Evolutionary conservation across 2,888 invertebrate genomes (phyloP).

Genomic region (Caradrina kadenii): DNA sequence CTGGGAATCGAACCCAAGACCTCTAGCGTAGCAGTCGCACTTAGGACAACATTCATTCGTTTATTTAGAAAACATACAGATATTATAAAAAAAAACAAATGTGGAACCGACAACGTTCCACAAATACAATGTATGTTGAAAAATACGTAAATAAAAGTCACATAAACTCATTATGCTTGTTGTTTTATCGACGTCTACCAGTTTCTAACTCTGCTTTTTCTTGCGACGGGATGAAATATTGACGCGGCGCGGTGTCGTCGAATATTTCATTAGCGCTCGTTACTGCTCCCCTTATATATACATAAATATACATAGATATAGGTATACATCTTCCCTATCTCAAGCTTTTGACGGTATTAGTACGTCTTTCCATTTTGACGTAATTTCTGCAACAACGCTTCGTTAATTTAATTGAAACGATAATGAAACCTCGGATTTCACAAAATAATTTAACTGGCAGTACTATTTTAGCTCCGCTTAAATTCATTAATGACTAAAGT

Average conservation of each 20-base stretch:
- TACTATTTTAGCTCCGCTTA: conserved; percentile 28
- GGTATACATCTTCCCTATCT: conserved; percentile 10
- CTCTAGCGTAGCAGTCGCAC: no score
- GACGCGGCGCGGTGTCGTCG: conserved; percentile 70
- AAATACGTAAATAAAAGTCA: not conserved
- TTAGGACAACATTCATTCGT: no score
- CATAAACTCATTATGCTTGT: not conserved
- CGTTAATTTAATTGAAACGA: conserved; percentile 45
- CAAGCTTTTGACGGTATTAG: conserved; percentile 40
- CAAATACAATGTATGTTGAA: not conserved
- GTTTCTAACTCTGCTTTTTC: conserved; percentile 32
- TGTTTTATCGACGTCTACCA: conserved; percentile 9
- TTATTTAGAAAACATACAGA: not conserved
- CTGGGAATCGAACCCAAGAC: no score
- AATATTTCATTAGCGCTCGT: conserved; percentile 79
- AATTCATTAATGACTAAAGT: conserved; percentile 14
- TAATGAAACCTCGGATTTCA: conserved; percentile 33
- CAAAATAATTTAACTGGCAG: conserved; percentile 20
- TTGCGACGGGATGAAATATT: conserved; percentile 71
- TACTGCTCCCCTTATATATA: conserved; percentile 37
- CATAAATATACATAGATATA: conserved; percentile 32
- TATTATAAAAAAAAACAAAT: not conserved
- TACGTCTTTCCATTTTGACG: conserved; percentile 41
- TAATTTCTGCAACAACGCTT: conserved; percentile 44
- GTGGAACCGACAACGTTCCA: not conserved